phyloP scores from a whole-genome alignment of 2,113 vertebrate species.

The Hippocampus barbouri region DNA sequence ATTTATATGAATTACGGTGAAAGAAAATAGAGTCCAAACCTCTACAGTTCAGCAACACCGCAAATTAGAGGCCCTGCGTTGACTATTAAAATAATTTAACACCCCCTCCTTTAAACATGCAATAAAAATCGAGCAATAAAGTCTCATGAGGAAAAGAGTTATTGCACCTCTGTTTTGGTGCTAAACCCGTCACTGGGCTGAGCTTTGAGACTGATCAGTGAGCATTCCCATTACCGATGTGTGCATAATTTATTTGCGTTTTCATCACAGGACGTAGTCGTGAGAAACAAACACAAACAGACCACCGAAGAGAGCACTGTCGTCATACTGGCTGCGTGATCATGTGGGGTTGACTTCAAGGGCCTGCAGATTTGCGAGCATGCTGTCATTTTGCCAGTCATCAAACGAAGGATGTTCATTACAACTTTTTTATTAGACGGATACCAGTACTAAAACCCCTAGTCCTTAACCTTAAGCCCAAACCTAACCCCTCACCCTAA shows the following conservation, averaged over 20 bases:
- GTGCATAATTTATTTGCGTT: slow-evolving; percentile 1
- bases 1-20: background rate
- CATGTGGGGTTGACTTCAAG: no score
- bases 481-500: no score
- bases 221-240: background rate
- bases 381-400: no score
- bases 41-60: background rate
- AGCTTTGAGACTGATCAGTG: slow-evolving; percentile 8
- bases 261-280: background rate
- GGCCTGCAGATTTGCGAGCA: no score
- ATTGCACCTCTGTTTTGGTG: slow-evolving; percentile 4
- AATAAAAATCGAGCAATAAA: slow-evolving; percentile 11
- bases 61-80: slow-evolving; percentile 2
- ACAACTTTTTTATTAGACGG: no score
- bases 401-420: background rate
- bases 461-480: no score
- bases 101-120: slow-evolving; percentile 6
- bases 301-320: background rate
- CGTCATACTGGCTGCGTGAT: background rate
- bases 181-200: slow-evolving; percentile 1
- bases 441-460: no score
- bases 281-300: background rate
- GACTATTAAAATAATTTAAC: slow-evolving; percentile 13
- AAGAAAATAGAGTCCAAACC: background rate
- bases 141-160: slow-evolving; percentile 10